Conservation (phyloP, 1,140 invertebrate genomes). For the Drosophila triauraria region DNA sequence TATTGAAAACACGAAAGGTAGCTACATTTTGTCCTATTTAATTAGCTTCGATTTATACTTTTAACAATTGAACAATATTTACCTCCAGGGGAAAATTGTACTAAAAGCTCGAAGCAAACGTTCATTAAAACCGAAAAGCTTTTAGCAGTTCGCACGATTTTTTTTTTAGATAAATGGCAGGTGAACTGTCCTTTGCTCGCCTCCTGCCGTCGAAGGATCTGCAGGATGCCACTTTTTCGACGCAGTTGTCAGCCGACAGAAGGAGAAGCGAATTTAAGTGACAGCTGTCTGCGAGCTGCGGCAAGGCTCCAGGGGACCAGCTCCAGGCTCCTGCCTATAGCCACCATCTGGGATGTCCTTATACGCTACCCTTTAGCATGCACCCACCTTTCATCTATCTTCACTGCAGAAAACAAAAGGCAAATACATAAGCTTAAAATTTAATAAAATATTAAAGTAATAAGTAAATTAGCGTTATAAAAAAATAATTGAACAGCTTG, state of each 20-base stretch:
- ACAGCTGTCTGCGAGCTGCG: conserved; percentile 59
- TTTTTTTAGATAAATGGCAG: background rate
- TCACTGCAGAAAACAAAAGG: background rate
- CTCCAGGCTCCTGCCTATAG: background rate
- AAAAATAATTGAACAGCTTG: background rate
- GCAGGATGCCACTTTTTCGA: conserved; percentile 38
- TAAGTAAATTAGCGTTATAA: no score
- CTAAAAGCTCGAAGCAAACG: conserved; percentile 25
- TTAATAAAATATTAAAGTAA: background rate
- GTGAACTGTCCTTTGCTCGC: no score
- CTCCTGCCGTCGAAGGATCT: conserved; percentile 5
- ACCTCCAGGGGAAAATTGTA: background rate
- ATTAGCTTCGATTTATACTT: background rate
- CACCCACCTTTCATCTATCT: no score
- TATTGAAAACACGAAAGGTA: background rate
- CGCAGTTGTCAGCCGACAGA: conserved; percentile 36
- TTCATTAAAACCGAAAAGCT: conserved; percentile 70
- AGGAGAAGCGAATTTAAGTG: conserved; percentile 64
- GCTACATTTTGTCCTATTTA: no score
- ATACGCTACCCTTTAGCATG: background rate
- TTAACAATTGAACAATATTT: conserved; percentile 2
- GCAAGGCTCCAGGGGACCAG: conserved; percentile 4
- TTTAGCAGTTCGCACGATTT: conserved; percentile 53
- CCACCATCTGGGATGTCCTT: background rate
- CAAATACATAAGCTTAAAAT: no score